Base-by-base conservation (phyloP, 2,888 invertebrate genomes). In the Lochmaea crataegi region DNA sequence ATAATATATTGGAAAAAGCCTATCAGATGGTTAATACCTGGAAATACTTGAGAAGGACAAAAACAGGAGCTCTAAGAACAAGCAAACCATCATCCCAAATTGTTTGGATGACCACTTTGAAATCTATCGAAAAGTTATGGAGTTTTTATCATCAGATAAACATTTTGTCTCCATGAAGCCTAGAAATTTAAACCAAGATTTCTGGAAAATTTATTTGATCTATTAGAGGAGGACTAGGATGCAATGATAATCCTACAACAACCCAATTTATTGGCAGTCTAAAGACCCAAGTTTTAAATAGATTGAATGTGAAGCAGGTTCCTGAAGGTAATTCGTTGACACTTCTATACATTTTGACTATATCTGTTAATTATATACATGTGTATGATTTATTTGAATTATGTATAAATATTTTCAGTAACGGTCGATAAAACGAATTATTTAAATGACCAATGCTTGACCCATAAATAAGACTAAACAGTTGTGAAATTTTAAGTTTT, bases 51-150 rank as follows among this genome's bases (percentile, higher is more conserved):
- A n/a, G n/a, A n/a, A n/a, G n/a, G n/a, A n/a, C n/a, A n/a, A n/a
- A n/a, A n/a, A n/a, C n/a, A n/a, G n/a, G n/a, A n/a, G n/a, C n/a
- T n/a, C n/a, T n/a, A n/a, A n/a, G n/a, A 51, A 65, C 48, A 41
- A 68, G 73, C 63, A 48, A 48, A 48, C 48, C 63, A 53, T 63
- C 53, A 63, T 69, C 63, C 41, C 69, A 69, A 32, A 69, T 63
- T 53, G 69, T 32, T 14, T 63, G 63, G 69, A 63, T 69, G 18
- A 69, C 63, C 38, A 53, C 63, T 45, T n/a, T 63, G 63, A 53
- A 26, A 45, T 41, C 56, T n/a, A 63, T 63, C 14, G 45, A 42
- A 22, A 53, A n/a, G 16, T 61, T 68, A 42, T 68, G 68, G 61
- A 68, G 26, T 60, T 32, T 63, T 63, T 63, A 61, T 41, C n/a